Conservation (phyloP, 2,888 invertebrate genomes). For the Opisthograptis luteolata region DNA sequence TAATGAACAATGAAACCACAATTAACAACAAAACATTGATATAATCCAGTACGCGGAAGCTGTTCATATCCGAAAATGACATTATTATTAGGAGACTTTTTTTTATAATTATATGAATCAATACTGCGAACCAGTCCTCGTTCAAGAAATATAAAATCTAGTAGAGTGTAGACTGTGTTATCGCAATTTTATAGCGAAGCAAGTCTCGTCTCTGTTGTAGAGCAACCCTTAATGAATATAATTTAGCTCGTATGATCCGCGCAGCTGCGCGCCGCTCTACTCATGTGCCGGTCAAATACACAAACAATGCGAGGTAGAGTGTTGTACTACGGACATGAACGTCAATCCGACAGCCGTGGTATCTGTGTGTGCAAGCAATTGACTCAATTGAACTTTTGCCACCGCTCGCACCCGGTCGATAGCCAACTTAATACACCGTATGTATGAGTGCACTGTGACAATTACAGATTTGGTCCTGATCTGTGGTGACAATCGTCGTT, state of each 20-base stretch:
- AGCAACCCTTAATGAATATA: conserved; percentile 6
- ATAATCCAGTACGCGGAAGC: no score
- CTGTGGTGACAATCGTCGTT: no score
- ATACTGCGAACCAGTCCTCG: no score
- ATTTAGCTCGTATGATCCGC: conserved; percentile 7
- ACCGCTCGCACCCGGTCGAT: no score
- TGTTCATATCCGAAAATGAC: no score
- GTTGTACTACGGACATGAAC: background rate
- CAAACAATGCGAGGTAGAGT: conserved; percentile 12
- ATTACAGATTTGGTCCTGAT: no score
- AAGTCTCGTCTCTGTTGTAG: background rate
- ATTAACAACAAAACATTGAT: no score
- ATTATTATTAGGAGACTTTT: no score
- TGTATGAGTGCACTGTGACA: no score
- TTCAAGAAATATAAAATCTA: background rate
- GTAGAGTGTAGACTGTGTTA: background rate
- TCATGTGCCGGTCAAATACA: conserved; percentile 9
- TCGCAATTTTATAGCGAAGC: background rate
- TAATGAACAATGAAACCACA: no score
- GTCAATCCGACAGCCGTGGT: background rate
- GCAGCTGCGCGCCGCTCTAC: conserved; percentile 23
- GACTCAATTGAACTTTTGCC: background rate
- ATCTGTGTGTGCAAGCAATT: background rate
- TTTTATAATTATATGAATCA: no score
- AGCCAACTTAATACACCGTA: no score